Evolutionary conservation across 2,888 invertebrate species (phyloP), one percentile per base, ranked within the genome.

Genomic region (Parasteatoda lunata): DNA sequence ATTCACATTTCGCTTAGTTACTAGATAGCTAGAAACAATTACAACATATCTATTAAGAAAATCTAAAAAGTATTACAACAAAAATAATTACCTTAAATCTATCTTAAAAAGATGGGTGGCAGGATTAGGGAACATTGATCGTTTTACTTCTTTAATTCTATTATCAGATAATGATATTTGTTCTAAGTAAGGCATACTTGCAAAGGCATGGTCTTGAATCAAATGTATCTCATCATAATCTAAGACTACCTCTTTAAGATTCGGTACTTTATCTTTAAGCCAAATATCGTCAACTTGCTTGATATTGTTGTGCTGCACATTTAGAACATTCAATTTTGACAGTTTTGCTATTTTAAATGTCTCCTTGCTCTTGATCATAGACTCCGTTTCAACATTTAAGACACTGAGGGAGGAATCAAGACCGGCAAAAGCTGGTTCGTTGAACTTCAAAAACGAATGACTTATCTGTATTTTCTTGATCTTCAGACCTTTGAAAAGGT

Each of bases 401-500:
- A 77, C 66, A 47, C 66, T 45, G 45, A 87, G 69, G 5, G 77
- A 77, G 1, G 65, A 51, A 59, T 81, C 86, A 54, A 87, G 15
- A 13, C 86, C 86, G 8, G 45, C 71, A 59, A 87, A 87, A 7
- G 86, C 86, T 3, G 81, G 81, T 9, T 77, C 68, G 1, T 71
- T n/a, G 49, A 87, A 87, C 8, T 59, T 64, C 73, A 87, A 15
- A 3, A 77, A 72, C 0, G 72, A 81, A 30, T 72, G 73, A 13
- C 82, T 77, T 0, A 87, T 73, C 13, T 73, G 51, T 1, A 87
- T 48, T 59, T 77, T 73, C 15, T 68, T 82, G 47, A 87, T 77
- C 30, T 87, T 45, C 81, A 87, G 13, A n/a, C 77, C 86, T 13
- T 77, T 73, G 8, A 87, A 87, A 3, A 87, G n/a, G 30, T 81